Evolutionary conservation across 2,888 invertebrate species (phyloP).

Genomic region (Amphipyra berbera): DNA sequence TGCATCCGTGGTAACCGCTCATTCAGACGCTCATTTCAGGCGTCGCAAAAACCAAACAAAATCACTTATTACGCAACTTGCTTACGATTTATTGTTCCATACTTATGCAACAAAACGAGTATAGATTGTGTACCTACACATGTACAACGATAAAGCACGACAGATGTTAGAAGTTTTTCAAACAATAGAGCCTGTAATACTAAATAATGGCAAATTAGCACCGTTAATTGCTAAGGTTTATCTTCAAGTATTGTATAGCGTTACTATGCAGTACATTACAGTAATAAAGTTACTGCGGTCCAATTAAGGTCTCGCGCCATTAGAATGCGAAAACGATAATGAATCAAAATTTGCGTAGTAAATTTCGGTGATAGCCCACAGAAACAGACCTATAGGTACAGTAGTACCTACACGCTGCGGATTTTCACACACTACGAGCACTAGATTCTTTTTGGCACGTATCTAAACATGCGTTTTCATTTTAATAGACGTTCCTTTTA

Average conservation of each 20-base stretch:
- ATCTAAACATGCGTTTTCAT: constrained; percentile 30
- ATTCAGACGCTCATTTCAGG: constrained; percentile 11
- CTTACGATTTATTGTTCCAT: constrained; percentile 55
- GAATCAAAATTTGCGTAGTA: not conserved
- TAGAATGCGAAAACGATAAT: not conserved
- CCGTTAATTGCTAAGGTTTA: constrained; percentile 4
- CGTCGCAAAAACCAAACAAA: constrained; percentile 47
- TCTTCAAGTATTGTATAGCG: not conserved
- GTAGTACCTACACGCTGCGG: too few species aligned
- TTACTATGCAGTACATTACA: not conserved
- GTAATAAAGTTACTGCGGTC: too few species aligned
- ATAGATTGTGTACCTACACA: constrained; percentile 41
- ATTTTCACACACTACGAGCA: constrained; percentile 25
- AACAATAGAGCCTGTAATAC: constrained; percentile 24
- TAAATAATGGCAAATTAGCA: constrained; percentile 9
- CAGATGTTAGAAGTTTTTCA: constrained; percentile 15
- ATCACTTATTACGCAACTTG: constrained; percentile 46
- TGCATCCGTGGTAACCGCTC: constrained; percentile 18
- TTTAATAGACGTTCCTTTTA: constrained; percentile 23
- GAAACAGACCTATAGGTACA: not conserved
- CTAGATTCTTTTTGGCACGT: constrained; percentile 32
- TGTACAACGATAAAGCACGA: constrained; percentile 59
- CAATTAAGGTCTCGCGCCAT: too few species aligned
- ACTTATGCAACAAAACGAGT: constrained; percentile 51
- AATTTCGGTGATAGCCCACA: not conserved